Percentiles rank a stretch among this genome's conserved stretches.
These are phyloP conservation scores for Sinentomon sp. DNA, from an alignment of 2,888 invertebrate genomes.

Conservation along the genomic window DNA sequence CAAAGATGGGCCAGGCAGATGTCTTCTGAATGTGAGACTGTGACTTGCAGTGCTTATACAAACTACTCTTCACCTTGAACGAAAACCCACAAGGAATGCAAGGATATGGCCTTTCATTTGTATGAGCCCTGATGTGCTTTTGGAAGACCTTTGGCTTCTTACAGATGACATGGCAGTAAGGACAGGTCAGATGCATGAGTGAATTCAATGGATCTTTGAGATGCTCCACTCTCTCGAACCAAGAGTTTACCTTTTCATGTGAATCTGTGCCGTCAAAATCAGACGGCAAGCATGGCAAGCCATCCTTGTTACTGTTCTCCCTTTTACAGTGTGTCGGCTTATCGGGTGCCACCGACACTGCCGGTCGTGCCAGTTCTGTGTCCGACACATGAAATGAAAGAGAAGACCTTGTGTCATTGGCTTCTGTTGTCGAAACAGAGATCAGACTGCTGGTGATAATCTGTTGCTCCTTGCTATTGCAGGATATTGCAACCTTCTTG, in stretches of 20 bases:
- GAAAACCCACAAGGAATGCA: slow-evolving; percentile 68
- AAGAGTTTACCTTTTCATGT: neutral
- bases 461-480: too few relatives aligned
- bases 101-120: slow-evolving; percentile 73
- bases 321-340: too few relatives aligned
- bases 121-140: slow-evolving; percentile 79
- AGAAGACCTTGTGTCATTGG: too few relatives aligned
- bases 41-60: slow-evolving; percentile 64
- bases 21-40: slow-evolving; percentile 37
- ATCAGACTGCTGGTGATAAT: too few relatives aligned
- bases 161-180: slow-evolving; percentile 63
- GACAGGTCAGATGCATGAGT: slow-evolving; percentile 47
- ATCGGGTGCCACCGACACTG: too few relatives aligned
- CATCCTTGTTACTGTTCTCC: too few relatives aligned
- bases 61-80: slow-evolving; percentile 77
- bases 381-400: too few relatives aligned
- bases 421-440: too few relatives aligned
- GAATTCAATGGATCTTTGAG: neutral
- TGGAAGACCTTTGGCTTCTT: slow-evolving; percentile 77
- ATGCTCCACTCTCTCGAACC: slow-evolving; percentile 1
- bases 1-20: too few relatives aligned
- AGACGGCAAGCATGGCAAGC: too few relatives aligned
- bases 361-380: too few relatives aligned
- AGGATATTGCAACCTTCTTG: slow-evolving; percentile 69
- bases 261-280: too few relatives aligned